phyloP scores from a whole-genome alignment of 1,140 invertebrate genomes.

The Zaprionus gabonicus region DNA sequence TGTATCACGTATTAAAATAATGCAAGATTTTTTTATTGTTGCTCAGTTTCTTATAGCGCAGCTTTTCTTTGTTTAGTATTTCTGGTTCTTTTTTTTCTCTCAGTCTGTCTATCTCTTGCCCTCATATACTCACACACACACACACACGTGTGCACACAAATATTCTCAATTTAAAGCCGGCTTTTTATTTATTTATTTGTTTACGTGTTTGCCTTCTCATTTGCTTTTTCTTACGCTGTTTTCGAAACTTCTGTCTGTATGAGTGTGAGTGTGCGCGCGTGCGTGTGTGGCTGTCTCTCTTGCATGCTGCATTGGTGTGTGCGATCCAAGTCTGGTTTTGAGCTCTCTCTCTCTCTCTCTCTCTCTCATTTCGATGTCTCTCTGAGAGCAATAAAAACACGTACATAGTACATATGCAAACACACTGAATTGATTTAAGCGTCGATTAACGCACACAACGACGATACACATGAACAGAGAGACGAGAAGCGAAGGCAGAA shows the following conservation, averaged over 20 bases:
- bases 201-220: slow-evolving; percentile 55
- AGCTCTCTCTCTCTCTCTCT: slow-evolving; percentile 23
- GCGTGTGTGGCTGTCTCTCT: slow-evolving; percentile 18
- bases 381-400: slow-evolving; percentile 22
- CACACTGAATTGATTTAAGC: slow-evolving; percentile 78
- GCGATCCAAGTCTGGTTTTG: slow-evolving; percentile 66
- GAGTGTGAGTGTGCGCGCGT: slow-evolving; percentile 43
- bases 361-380: neutral
- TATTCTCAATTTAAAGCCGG: slow-evolving; percentile 72
- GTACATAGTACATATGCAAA: slow-evolving; percentile 62
- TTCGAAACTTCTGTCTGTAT: slow-evolving; percentile 23
- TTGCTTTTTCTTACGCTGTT: slow-evolving; percentile 38
- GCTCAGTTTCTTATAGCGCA: slow-evolving; percentile 21
- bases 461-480: slow-evolving; percentile 32
- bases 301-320: slow-evolving; percentile 14
- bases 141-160: slow-evolving; percentile 25
- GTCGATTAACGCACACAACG: slow-evolving; percentile 70
- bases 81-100: slow-evolving; percentile 49
- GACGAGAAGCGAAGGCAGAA: slow-evolving; percentile 39
- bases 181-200: slow-evolving; percentile 79
- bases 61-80: slow-evolving; percentile 39
- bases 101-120: slow-evolving; percentile 37
- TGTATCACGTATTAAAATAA: slow-evolving; percentile 28
- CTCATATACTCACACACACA: slow-evolving; percentile 22
- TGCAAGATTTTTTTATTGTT: slow-evolving; percentile 21